phyloP scores from a whole-genome alignment of 2,797 vertebrate genomes.

The Neosilurus mollespiculum region DNA sequence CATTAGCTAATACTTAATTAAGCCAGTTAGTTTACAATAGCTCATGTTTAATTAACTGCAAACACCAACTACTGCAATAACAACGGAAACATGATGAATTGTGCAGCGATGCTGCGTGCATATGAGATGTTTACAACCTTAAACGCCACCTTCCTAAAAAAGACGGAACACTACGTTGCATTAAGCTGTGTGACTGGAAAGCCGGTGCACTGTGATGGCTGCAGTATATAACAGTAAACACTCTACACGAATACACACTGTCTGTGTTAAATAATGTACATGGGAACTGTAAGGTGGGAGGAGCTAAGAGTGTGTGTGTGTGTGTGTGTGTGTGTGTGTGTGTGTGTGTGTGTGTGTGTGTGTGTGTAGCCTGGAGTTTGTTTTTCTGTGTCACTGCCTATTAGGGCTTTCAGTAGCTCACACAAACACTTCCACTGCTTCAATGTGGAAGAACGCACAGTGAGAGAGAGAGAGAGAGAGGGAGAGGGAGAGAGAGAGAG shows the following conservation, averaged over 20 bases:
- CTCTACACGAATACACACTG: neutral
- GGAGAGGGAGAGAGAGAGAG: neutral
- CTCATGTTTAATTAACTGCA: neutral
- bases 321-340: slow-evolving; percentile 38
- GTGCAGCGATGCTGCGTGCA: neutral
- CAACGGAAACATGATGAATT: neutral
- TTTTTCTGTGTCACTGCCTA: slow-evolving; percentile 57
- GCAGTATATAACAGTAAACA: slow-evolving; percentile 26
- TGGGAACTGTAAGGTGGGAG: neutral
- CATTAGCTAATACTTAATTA: neutral
- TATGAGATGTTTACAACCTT: neutral
- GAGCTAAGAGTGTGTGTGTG: neutral
- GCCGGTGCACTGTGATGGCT: slow-evolving; percentile 38
- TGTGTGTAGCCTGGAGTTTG: slow-evolving; percentile 49
- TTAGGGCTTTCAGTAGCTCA: slow-evolving; percentile 59
- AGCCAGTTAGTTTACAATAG: slow-evolving; percentile 3
- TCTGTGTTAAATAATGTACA: slow-evolving; percentile 43
- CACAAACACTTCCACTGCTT: slow-evolving; percentile 65
- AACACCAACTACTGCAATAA: neutral
- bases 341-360: slow-evolving; percentile 28
- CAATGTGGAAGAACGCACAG: slow-evolving; percentile 60
- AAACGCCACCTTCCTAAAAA: slow-evolving; percentile 28
- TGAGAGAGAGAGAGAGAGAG: neutral
- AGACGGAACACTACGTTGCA: neutral
- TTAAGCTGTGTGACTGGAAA: neutral